Conservation (phyloP, 2,113 vertebrate species). For the Chaenocephalus aceratus region DNA sequence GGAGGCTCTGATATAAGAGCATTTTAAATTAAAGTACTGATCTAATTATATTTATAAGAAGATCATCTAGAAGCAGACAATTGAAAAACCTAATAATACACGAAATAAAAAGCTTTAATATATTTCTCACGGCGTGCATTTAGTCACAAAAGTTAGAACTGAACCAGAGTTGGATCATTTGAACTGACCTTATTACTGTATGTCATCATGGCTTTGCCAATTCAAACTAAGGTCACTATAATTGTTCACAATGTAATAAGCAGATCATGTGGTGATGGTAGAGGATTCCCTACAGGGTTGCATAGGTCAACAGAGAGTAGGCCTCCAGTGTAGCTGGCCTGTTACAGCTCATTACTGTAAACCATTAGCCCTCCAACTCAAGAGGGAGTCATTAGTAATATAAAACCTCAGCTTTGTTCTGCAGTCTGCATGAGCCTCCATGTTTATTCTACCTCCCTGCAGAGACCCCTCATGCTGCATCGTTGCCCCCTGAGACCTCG, state of each 20-base stretch:
- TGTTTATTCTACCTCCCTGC: conserved; percentile 49
- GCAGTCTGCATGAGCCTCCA: neutral
- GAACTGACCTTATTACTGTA: neutral
- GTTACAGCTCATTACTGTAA: conserved; percentile 40
- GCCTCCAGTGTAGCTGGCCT: conserved; percentile 5
- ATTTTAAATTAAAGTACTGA: conserved; percentile 22
- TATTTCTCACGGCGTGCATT: neutral
- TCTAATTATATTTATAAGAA: conserved; percentile 16
- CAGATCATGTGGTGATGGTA: neutral
- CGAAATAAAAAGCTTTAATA: neutral
- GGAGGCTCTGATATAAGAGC: conserved; percentile 9
- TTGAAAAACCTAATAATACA: neutral
- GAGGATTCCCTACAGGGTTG: conserved; percentile 16
- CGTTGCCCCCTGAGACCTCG: conserved; percentile 34
- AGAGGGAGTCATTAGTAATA: conserved; percentile 51
- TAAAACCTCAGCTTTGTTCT: conserved; percentile 29
- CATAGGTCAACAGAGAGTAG: conserved; percentile 25
- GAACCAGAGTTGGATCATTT: neutral
- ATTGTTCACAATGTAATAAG: neutral
- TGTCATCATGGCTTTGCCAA: neutral
- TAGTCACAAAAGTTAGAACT: neutral
- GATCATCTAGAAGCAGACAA: neutral
- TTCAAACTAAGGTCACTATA: conserved; percentile 2
- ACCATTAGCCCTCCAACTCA: conserved; percentile 32
- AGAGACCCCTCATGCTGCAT: conserved; percentile 77